Conservation (phyloP, 2,113 vertebrate genomes). For the Leptodactylus fuscus region DNA sequence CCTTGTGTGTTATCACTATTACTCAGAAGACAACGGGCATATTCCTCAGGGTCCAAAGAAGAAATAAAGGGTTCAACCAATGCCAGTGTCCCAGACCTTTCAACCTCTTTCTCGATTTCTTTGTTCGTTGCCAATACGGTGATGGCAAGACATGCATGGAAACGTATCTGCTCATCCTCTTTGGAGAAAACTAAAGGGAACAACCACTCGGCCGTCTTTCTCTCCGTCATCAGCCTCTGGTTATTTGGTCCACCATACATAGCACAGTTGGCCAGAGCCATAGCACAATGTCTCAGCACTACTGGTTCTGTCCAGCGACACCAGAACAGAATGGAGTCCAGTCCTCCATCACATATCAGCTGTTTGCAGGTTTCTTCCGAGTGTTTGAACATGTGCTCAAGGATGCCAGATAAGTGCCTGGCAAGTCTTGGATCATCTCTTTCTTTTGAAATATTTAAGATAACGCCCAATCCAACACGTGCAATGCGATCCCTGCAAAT, state of each 20-base stretch:
- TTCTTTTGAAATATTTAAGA: conserved; percentile 89
- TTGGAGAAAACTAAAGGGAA: conserved; percentile 95
- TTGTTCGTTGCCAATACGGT: conserved; percentile 89
- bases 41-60: conserved; percentile 87
- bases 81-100: conserved; percentile 92
- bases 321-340: conserved; percentile 94
- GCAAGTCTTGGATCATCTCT: conserved; percentile 86
- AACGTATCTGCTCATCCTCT: conserved; percentile 89
- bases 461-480: conserved; percentile 88
- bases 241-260: conserved; percentile 91
- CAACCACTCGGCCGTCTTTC: conserved; percentile 92
- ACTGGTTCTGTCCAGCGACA: conserved; percentile 87
- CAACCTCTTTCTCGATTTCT: conserved; percentile 95
- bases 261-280: conserved; percentile 94
- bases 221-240: conserved; percentile 94
- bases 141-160: conserved; percentile 92
- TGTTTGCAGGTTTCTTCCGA: conserved; percentile 90
- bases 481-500: conserved; percentile 87
- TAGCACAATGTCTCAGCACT: conserved; percentile 90
- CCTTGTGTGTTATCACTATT: conserved; percentile 90
- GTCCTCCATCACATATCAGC: conserved; percentile 87
- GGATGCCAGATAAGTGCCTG: conserved; percentile 85
- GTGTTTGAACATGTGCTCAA: conserved; percentile 99
- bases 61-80: conserved; percentile 96
- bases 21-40: conserved; percentile 83